Evolutionary conservation across 2,113 vertebrate species (phyloP).

Genomic region (Lethenteron reissneri): DNA sequence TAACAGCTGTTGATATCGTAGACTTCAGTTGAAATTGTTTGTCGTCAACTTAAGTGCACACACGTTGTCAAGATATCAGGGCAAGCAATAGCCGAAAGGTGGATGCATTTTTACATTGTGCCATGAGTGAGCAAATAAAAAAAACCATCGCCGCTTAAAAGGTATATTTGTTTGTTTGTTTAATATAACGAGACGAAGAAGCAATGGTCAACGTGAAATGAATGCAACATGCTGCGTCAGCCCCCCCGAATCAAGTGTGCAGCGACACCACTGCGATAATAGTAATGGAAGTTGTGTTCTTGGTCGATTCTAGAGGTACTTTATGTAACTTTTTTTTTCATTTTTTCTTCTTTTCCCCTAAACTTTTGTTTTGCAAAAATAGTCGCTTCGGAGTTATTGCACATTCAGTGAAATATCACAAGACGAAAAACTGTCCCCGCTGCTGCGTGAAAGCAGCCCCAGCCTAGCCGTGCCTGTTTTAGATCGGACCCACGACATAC

Average conservation of each 20-base stretch:
- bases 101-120: background rate
- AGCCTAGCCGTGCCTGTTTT: background rate
- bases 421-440: background rate
- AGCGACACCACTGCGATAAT: background rate
- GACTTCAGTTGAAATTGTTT: background rate
- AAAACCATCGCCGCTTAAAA: background rate
- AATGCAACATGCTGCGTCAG: too few species aligned
- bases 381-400: conserved; percentile 6
- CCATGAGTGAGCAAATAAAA: conserved; percentile 1
- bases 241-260: background rate
- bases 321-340: background rate
- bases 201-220: too few species aligned
- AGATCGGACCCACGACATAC: background rate
- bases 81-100: background rate
- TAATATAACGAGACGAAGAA: too few species aligned
- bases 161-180: too few species aligned
- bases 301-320: background rate
- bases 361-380: conserved; percentile 2
- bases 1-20: background rate
- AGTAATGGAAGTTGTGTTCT: background rate
- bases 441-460: background rate
- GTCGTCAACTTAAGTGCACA: background rate
- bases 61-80: background rate
- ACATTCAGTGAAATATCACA: background rate
- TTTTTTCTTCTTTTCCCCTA: background rate